phyloP scores from a whole-genome alignment of 2,797 vertebrate genomes.

The Potorous gilbertii region DNA sequence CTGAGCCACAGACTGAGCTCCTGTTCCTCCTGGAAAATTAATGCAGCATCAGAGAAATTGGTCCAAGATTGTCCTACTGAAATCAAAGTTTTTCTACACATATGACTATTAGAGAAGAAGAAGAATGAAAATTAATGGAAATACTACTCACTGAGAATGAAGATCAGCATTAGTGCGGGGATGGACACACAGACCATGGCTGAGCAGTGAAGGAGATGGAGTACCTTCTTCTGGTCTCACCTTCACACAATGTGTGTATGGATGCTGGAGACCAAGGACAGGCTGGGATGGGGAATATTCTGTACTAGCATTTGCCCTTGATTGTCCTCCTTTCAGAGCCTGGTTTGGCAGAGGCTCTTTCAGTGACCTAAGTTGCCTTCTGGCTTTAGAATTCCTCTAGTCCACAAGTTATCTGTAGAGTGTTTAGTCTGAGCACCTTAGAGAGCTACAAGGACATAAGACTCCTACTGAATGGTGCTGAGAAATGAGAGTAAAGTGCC shows the following conservation, averaged over 20 bases:
- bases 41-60: too few relatives aligned
- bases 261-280: background rate
- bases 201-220: background rate
- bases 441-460: background rate
- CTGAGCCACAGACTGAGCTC: too few relatives aligned
- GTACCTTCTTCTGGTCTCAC: background rate
- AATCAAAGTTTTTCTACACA: too few relatives aligned
- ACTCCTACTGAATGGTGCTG: background rate
- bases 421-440: background rate
- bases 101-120: background rate
- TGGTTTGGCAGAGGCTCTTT: background rate
- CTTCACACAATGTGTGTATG: background rate
- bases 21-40: too few relatives aligned
- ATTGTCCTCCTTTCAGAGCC: background rate
- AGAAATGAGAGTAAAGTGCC: background rate
- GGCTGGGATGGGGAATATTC: background rate
- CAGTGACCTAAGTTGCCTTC: background rate
- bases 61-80: too few relatives aligned
- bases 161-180: conserved; percentile 43
- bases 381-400: background rate
- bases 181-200: conserved; percentile 32
- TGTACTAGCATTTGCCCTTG: background rate
- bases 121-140: background rate
- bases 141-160: conserved; percentile 58
- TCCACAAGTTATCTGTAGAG: background rate